Evolutionary conservation across 2,797 vertebrate species (phyloP).

Genomic region (Bucorvus abyssinicus): DNA sequence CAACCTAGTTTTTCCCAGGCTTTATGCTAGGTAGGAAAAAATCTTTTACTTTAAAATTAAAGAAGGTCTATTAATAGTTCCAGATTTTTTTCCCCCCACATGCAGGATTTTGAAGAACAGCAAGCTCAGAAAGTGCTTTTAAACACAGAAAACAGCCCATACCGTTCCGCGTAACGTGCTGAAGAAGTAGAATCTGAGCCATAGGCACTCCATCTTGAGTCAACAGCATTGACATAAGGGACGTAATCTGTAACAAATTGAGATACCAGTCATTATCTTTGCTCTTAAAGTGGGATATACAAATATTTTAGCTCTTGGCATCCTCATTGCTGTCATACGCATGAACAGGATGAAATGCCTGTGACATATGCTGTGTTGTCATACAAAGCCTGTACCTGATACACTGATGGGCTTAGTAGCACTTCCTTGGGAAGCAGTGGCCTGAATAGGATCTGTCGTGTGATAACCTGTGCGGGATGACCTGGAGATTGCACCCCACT

Average conservation of each 20-base stretch:
- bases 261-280: neutral
- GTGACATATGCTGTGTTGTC: rapidly evolving
- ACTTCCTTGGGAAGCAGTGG: slow-evolving; percentile 91
- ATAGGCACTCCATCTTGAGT: slow-evolving; percentile 91
- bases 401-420: slow-evolving; percentile 89
- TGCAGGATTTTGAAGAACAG: neutral
- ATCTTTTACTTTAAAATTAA: neutral
- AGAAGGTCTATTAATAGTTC: neutral
- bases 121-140: neutral
- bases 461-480: slow-evolving; percentile 93
- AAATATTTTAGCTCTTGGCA: neutral
- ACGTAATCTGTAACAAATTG: slow-evolving; percentile 83
- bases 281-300: neutral
- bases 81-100: neutral
- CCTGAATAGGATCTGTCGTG: slow-evolving; percentile 92
- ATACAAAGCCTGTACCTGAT: slow-evolving; percentile 79
- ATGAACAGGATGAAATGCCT: neutral
- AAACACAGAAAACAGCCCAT: neutral
- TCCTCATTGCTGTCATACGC: neutral
- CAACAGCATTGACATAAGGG: slow-evolving; percentile 85
- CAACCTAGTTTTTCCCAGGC: neutral
- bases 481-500: slow-evolving; percentile 97
- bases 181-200: slow-evolving; percentile 86
- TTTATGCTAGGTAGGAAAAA: neutral
- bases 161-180: slow-evolving; percentile 89